Percentiles rank a stretch among this genome's conserved stretches.
Conservation (phyloP, 2,888 invertebrate species). For the Sicus ferrugineus region DNA sequence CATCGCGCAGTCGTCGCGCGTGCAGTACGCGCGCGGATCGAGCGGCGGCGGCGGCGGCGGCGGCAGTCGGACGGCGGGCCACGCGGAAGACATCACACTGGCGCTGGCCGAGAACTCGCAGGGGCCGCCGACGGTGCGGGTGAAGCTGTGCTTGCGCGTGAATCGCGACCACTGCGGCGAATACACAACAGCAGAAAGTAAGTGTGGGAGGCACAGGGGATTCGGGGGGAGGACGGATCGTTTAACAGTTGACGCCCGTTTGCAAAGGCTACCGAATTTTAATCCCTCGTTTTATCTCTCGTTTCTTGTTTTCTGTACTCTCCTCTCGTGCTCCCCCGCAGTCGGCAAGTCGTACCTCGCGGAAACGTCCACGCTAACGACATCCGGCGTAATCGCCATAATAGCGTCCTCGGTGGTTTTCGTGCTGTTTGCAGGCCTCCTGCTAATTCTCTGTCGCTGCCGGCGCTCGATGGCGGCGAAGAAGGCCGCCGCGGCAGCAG, state of each 20-base stretch:
- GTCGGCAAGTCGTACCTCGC: slow-evolving; percentile 58
- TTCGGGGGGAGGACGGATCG: background rate
- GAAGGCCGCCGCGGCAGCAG: slow-evolving; percentile 34
- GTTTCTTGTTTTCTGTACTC: slow-evolving; percentile 11
- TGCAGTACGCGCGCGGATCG: slow-evolving; percentile 43
- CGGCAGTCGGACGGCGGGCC: slow-evolving; percentile 66
- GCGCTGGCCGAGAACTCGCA: slow-evolving; percentile 68
- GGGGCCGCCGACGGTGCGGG: slow-evolving; percentile 73
- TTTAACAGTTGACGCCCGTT: background rate
- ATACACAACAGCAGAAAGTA: slow-evolving; percentile 83
- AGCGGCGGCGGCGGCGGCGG: slow-evolving; percentile 53
- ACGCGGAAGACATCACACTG: slow-evolving; percentile 69
- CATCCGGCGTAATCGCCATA: slow-evolving; percentile 56
- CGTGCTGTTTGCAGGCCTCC: slow-evolving; percentile 47
- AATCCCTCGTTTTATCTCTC: background rate
- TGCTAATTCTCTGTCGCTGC: slow-evolving; percentile 55
- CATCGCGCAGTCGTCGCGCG: slow-evolving; percentile 51
- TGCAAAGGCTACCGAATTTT: background rate
- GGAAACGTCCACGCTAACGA: slow-evolving; percentile 52
- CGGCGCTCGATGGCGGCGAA: slow-evolving; percentile 51
- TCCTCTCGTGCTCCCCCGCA: slow-evolving; percentile 33
- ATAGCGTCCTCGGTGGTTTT: slow-evolving; percentile 53
- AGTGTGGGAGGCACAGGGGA: slow-evolving; percentile 63
- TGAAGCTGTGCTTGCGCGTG: slow-evolving; percentile 82
- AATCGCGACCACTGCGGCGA: slow-evolving; percentile 86